These are phyloP conservation scores for Ceraclea dissimilis DNA, from an alignment of 2,888 invertebrate genomes.

Conservation along the genomic window DNA sequence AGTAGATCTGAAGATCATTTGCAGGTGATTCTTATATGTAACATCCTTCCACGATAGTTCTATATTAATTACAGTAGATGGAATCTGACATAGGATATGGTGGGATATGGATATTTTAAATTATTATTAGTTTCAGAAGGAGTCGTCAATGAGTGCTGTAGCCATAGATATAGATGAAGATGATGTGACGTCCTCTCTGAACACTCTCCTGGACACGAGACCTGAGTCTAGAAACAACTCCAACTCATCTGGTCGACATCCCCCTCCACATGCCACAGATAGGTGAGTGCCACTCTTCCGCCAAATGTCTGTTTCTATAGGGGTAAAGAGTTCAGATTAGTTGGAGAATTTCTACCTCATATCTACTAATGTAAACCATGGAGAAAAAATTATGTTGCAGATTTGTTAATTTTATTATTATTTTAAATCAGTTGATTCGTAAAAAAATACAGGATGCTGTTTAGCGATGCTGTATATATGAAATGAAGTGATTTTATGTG, in stretches of 20 bases:
- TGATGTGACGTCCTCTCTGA: conserved; percentile 87
- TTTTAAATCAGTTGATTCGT: too few relatives aligned
- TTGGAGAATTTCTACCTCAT: too few relatives aligned
- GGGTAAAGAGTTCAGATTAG: background rate
- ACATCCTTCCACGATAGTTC: background rate
- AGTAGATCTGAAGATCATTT: conserved; percentile 90
- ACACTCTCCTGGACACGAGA: conserved; percentile 78
- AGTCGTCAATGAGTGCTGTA: conserved; percentile 72
- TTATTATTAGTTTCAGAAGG: conserved; percentile 53
- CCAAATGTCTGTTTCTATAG: too few relatives aligned
- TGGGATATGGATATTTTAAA: background rate
- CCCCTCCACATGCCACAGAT: conserved; percentile 26
- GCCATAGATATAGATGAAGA: conserved; percentile 91
- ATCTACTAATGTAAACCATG: too few relatives aligned
- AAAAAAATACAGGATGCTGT: too few relatives aligned
- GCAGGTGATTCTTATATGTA: conserved; percentile 44
- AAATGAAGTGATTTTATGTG: too few relatives aligned
- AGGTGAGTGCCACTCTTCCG: too few relatives aligned
- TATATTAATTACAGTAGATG: too few relatives aligned
- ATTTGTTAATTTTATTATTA: too few relatives aligned
- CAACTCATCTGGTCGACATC: conserved; percentile 32
- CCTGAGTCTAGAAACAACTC: conserved; percentile 42
- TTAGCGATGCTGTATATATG: too few relatives aligned
- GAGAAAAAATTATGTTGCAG: too few relatives aligned
- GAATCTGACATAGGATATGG: too few relatives aligned